Evolutionary conservation across 2,113 vertebrate species (phyloP).

Genomic region (Mungos mungo): DNA sequence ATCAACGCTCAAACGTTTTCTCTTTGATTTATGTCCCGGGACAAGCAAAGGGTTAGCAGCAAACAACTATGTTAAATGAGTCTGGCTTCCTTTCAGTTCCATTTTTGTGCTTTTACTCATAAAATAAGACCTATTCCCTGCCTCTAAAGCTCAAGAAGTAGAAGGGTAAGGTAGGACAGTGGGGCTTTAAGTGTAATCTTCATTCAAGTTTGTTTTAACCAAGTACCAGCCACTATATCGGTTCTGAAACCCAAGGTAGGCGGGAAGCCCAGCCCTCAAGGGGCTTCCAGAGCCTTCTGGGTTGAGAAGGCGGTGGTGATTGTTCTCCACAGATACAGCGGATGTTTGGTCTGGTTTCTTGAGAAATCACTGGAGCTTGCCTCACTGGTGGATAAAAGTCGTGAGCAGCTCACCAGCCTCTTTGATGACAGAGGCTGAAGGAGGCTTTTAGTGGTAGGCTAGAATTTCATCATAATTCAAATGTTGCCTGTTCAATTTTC

Average conservation of each 20-base stretch:
- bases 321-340: background rate
- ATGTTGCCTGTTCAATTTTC: constrained; percentile 73
- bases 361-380: constrained; percentile 27
- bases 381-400: constrained; percentile 38
- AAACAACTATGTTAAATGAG: background rate
- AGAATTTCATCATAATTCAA: constrained; percentile 75
- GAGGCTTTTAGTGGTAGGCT: constrained; percentile 62
- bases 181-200: background rate
- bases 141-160: background rate
- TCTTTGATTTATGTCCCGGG: background rate
- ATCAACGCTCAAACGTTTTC: background rate
- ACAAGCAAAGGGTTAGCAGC: background rate
- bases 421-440: constrained; percentile 59
- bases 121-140: background rate
- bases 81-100: constrained; percentile 17
- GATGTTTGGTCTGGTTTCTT: background rate
- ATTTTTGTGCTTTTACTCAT: background rate
- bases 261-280: background rate
- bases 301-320: background rate
- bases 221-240: background rate
- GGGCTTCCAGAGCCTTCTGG: background rate
- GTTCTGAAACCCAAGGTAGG: background rate
- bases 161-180: background rate
- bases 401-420: constrained; percentile 9
- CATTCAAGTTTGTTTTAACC: background rate